These are phyloP conservation scores for Vireo griseus DNA, from an alignment of 2,797 vertebrate genomes.

Conservation along the genomic window DNA sequence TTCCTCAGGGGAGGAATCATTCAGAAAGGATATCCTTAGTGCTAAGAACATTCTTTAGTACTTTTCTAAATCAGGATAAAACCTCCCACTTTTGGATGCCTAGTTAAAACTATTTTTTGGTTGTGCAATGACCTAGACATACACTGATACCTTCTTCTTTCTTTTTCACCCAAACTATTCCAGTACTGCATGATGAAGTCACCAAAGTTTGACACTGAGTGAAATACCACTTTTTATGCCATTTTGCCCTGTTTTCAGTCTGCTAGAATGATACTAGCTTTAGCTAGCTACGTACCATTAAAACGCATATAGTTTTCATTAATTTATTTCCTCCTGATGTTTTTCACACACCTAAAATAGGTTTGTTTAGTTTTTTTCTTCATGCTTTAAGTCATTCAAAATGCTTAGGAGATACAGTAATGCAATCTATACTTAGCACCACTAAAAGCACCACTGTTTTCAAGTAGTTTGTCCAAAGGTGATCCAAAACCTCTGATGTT, in stretches of 20 bases:
- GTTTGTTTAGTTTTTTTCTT: neutral
- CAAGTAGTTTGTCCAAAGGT: neutral
- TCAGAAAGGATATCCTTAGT: neutral
- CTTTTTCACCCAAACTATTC: neutral
- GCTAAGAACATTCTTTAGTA: neutral
- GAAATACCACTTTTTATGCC: neutral
- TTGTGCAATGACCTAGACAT: neutral
- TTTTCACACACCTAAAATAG: neutral
- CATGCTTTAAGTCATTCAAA: neutral
- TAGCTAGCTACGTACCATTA: neutral
- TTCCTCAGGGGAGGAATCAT: neutral
- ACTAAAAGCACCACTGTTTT: neutral
- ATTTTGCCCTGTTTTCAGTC: neutral
- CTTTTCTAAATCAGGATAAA: neutral
- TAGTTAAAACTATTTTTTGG: neutral
- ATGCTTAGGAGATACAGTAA: neutral
- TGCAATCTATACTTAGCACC: neutral
- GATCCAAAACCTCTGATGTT: neutral
- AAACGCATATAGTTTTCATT: neutral
- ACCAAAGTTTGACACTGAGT: neutral
- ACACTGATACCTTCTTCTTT: rapidly evolving
- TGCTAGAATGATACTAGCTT: neutral
- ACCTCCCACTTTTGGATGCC: neutral
- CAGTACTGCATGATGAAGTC: neutral
- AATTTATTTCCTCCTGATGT: neutral